A percentile compares a stretch with the other conserved stretches of the same genome.
Evolutionary conservation across 2,797 vertebrate species (phyloP).

Genomic region (Podarcis siculus): DNA sequence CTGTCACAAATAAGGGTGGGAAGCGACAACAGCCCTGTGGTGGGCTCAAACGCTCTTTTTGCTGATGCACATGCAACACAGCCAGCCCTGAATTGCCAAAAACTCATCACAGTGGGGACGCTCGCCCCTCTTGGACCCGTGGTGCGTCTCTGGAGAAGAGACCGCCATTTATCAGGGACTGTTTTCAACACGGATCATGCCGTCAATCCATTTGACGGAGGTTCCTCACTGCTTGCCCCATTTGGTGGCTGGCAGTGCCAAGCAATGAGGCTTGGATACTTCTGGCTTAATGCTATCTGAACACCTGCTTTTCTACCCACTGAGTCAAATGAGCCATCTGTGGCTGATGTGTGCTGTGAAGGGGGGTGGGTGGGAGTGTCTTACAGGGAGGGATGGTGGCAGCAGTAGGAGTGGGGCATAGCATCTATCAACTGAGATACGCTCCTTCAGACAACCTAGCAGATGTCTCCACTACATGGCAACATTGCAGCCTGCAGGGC

Average conservation of each 20-base stretch:
- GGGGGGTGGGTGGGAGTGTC: background rate
- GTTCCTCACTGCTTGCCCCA: constrained; percentile 57
- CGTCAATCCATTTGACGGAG: constrained; percentile 70
- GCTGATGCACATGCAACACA: too few relatives aligned
- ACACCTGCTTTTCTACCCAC: constrained; percentile 66
- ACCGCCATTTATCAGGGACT: constrained; percentile 61
- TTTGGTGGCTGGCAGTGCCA: constrained; percentile 50
- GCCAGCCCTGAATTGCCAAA: background rate
- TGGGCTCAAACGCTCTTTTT: background rate
- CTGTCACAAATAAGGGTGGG: background rate
- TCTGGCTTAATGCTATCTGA: constrained; percentile 68
- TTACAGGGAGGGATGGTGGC: background rate
- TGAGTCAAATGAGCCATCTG: constrained; percentile 63
- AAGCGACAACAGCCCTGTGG: too few relatives aligned
- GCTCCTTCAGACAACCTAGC: constrained; percentile 53
- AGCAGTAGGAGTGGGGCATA: constrained; percentile 26
- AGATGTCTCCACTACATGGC: constrained; percentile 54
- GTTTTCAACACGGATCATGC: constrained; percentile 44
- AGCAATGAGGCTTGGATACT: constrained; percentile 63
- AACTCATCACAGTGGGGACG: background rate
- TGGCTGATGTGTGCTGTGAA: constrained; percentile 49
- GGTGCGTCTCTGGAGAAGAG: constrained; percentile 60
- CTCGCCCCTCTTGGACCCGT: constrained; percentile 33
- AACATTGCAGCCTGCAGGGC: background rate
- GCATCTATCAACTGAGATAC: constrained; percentile 63